Evolutionary conservation across 1,140 invertebrate genomes (phyloP).

Genomic region (Paralvinella palmiformis): DNA sequence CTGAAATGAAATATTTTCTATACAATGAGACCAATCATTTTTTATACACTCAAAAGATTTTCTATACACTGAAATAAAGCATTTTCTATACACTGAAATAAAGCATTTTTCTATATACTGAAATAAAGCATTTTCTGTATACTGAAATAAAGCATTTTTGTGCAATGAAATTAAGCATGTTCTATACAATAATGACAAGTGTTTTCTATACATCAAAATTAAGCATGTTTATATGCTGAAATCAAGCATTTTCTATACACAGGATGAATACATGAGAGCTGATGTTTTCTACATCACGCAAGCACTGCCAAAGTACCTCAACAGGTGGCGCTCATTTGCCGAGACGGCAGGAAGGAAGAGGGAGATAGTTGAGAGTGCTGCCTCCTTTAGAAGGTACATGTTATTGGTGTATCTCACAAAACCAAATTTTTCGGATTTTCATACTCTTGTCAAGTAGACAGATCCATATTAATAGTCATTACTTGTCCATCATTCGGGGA

Average conservation of each 20-base stretch:
- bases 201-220: background rate
- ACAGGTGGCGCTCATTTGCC: slow-evolving; percentile 30
- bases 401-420: background rate
- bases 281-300: slow-evolving; percentile 34
- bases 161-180: background rate
- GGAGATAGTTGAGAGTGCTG: slow-evolving; percentile 26
- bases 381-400: slow-evolving; percentile 30
- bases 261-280: slow-evolving; percentile 33
- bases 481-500: too few relatives aligned
- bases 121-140: too few relatives aligned
- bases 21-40: too few relatives aligned
- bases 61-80: too few relatives aligned
- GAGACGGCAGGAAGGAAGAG: slow-evolving; percentile 30
- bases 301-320: slow-evolving; percentile 31
- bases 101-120: too few relatives aligned
- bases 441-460: background rate
- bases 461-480: too few relatives aligned
- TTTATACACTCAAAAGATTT: too few relatives aligned
- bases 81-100: too few relatives aligned
- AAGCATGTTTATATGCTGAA: background rate
- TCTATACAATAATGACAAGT: background rate
- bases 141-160: too few relatives aligned
- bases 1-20: too few relatives aligned
- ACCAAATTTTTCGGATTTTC: background rate
- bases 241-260: background rate